phyloP scores from a whole-genome alignment of 2,797 vertebrate genomes.

The Danio kyathit region DNA sequence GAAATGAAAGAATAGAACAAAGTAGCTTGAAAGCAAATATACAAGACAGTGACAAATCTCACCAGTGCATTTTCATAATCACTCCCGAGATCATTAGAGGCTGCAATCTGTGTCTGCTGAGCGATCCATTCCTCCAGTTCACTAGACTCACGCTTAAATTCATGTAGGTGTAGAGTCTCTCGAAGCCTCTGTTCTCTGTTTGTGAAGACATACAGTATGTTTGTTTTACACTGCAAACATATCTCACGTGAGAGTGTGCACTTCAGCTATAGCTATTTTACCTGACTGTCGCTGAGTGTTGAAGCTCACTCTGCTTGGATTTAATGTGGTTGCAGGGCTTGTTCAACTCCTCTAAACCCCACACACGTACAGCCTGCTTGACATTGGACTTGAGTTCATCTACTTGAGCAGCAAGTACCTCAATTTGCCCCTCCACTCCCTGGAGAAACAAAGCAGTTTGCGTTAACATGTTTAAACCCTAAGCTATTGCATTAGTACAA shows the following conservation, averaged over 20 bases:
- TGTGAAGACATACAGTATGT: constrained; percentile 3
- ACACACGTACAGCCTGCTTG: constrained; percentile 67
- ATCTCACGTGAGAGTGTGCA: neutral
- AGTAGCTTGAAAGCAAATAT: neutral
- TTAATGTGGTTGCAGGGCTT: constrained; percentile 73
- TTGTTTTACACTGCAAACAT: neutral
- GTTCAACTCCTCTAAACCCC: constrained; percentile 74
- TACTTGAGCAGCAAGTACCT: constrained; percentile 77
- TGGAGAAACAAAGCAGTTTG: constrained; percentile 59
- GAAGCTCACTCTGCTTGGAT: constrained; percentile 76
- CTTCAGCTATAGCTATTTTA: constrained; percentile 58
- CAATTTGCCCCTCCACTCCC: constrained; percentile 84
- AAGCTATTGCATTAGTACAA: neutral
- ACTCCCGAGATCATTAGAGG: constrained; percentile 80
- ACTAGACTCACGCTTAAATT: constrained; percentile 82
- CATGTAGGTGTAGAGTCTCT: constrained; percentile 84
- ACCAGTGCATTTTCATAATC: constrained; percentile 86
- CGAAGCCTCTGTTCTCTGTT: constrained; percentile 76
- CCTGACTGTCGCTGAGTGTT: constrained; percentile 78
- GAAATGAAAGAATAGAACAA: neutral
- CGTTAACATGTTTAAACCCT: constrained; percentile 2
- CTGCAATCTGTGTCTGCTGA: constrained; percentile 78
- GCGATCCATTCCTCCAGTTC: constrained; percentile 86
- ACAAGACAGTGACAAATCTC: constrained; percentile 48
- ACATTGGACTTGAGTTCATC: constrained; percentile 74